A percentile compares a stretch with the other conserved stretches of the same genome.
phyloP scores from a whole-genome alignment of 2,113 vertebrate genomes.

The Urocynchramus pylzowi region DNA sequence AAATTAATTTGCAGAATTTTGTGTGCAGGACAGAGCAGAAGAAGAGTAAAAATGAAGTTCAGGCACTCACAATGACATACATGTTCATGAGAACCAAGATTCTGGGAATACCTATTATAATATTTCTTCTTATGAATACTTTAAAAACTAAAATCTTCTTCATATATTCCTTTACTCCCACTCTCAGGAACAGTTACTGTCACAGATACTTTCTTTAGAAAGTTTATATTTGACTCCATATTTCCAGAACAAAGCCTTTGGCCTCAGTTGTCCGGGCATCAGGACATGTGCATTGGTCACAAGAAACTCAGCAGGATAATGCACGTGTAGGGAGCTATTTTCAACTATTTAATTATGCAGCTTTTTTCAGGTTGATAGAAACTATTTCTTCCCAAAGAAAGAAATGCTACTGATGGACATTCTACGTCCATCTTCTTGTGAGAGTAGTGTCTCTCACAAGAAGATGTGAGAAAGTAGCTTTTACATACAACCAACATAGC shows the following conservation, averaged over 20 bases:
- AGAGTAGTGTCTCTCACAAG: not conserved
- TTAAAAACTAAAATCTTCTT: not conserved
- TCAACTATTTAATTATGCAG: not conserved
- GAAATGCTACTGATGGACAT: not conserved
- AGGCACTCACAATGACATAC: not conserved
- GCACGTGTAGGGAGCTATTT: not conserved
- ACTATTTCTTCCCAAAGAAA: not conserved
- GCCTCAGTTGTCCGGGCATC: not conserved
- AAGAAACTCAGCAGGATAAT: not conserved
- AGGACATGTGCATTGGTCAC: not conserved
- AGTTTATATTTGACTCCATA: not conserved
- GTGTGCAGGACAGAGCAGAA: not conserved
- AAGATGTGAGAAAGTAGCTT: too few species aligned
- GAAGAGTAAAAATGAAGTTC: not conserved
- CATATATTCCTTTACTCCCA: not conserved
- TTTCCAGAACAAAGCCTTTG: not conserved
- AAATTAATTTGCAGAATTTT: not conserved
- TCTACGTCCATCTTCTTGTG: not conserved
- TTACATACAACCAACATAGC: too few species aligned
- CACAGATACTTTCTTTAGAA: not conserved
- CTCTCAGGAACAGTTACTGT: not conserved
- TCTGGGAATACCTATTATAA: not conserved
- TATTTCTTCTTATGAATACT: not conserved
- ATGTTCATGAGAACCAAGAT: accelerated
- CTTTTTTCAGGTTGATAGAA: not conserved